Evolutionary conservation across 2,888 invertebrate genomes (phyloP).

Genomic region (Furcula furcula): DNA sequence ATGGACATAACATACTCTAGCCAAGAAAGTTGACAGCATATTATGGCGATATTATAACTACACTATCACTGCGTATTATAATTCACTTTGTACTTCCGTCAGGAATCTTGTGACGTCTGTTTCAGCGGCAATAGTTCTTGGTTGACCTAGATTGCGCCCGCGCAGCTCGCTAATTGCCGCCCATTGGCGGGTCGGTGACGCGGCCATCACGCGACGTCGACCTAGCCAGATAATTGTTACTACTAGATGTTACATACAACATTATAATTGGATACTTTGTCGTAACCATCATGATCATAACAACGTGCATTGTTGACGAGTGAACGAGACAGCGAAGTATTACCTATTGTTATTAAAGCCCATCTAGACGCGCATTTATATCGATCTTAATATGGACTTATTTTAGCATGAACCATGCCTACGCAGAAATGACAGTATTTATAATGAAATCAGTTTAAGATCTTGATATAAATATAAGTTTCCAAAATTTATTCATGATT

Average conservation of each 20-base stretch:
- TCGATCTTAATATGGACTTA: no score
- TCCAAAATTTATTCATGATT: no score
- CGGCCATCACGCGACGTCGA: slow-evolving; percentile 47
- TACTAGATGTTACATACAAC: slow-evolving; percentile 18
- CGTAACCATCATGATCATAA: neutral
- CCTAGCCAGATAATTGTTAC: slow-evolving; percentile 52
- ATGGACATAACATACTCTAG: no score
- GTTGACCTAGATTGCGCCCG: slow-evolving; percentile 53
- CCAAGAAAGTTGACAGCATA: no score
- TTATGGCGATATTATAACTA: no score
- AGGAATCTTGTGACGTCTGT: slow-evolving; percentile 12
- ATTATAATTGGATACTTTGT: slow-evolving; percentile 9
- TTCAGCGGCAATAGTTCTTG: slow-evolving; percentile 44
- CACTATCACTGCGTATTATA: no score
- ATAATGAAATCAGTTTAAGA: no score
- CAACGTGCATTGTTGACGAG: neutral
- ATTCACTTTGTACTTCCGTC: neutral
- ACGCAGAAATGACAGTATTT: no score
- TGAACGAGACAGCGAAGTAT: neutral
- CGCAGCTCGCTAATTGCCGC: slow-evolving; percentile 59
- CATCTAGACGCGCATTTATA: no score
- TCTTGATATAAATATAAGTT: no score
- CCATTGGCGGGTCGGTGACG: slow-evolving; percentile 44
- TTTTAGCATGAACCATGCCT: no score
- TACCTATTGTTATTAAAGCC: no score